phyloP scores from a whole-genome alignment of 2,113 vertebrate genomes.

The Embiotoca jacksoni region DNA sequence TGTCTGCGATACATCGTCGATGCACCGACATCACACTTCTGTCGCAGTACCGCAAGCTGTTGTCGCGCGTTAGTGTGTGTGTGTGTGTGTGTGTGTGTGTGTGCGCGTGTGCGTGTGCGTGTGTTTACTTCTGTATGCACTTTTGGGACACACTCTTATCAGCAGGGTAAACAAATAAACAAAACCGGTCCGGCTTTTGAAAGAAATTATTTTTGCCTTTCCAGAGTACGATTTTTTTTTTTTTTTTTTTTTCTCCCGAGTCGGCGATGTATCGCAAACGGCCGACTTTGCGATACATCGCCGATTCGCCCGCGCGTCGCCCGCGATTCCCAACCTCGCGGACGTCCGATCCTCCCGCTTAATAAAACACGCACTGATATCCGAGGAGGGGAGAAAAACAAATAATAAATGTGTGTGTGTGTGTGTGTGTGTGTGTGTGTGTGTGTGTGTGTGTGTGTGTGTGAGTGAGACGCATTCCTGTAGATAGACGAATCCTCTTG shows the following conservation, averaged over 20 bases:
- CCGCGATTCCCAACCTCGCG: slow-evolving; percentile 15
- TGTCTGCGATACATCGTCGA: slow-evolving; percentile 17
- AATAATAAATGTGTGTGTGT: no score
- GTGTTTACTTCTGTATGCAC: slow-evolving; percentile 21
- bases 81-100: neutral
- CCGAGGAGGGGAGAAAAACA: neutral
- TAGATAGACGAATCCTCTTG: slow-evolving; percentile 49
- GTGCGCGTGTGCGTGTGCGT: slow-evolving; percentile 24
- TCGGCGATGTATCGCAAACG: slow-evolving; percentile 9
- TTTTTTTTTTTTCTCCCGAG: slow-evolving; percentile 4
- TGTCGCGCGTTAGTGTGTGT: no score
- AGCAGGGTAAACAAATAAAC: slow-evolving; percentile 16
- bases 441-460: no score
- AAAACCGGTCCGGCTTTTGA: slow-evolving; percentile 15
- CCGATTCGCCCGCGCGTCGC: neutral
- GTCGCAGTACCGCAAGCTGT: no score
- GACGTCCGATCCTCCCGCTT: slow-evolving; percentile 13
- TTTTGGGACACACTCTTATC: slow-evolving; percentile 11
- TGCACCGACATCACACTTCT: neutral
- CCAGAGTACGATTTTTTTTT: neutral
- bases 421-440: no score
- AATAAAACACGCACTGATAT: neutral
- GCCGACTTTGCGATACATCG: slow-evolving; percentile 8
- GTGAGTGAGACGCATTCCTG: slow-evolving; percentile 41
- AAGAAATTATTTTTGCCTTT: slow-evolving; percentile 24